Evolutionary conservation across 30 jellyfish, hydroid and myxozoan species (phyloP).

Genomic region (Aurelia sp.): DNA sequence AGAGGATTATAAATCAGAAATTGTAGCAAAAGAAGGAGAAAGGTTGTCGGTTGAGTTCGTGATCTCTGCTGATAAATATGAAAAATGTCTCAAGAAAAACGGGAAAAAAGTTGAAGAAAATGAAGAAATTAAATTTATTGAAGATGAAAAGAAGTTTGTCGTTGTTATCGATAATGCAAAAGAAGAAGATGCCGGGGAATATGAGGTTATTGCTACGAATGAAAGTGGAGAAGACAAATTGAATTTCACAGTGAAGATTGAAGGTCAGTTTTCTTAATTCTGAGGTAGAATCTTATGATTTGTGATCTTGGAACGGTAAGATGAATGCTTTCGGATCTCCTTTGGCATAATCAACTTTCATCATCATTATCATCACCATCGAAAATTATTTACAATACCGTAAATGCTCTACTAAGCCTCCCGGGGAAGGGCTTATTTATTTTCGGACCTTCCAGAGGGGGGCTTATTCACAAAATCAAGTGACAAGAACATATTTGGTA

Average conservation of each 20-base stretch:
- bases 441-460: too few relatives aligned
- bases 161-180: slow-evolving; percentile 51
- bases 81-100: slow-evolving; percentile 58
- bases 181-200: slow-evolving; percentile 76
- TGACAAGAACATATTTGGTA: too few relatives aligned
- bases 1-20: slow-evolving; percentile 21
- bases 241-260: slow-evolving; percentile 49
- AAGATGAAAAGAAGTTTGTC: slow-evolving; percentile 26
- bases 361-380: too few relatives aligned
- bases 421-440: too few relatives aligned
- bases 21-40: slow-evolving; percentile 33
- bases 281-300: too few relatives aligned
- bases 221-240: slow-evolving; percentile 49
- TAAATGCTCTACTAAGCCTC: too few relatives aligned
- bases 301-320: too few relatives aligned
- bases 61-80: slow-evolving; percentile 20
- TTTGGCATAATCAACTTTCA: too few relatives aligned
- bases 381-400: too few relatives aligned
- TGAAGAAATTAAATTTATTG: slow-evolving; percentile 34
- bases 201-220: slow-evolving; percentile 78
- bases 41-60: slow-evolving; percentile 15
- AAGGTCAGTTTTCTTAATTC: slow-evolving; percentile 40
- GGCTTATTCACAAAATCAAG: too few relatives aligned
- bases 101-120: slow-evolving; percentile 42
- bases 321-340: too few relatives aligned